Evolutionary conservation across 2,888 invertebrate genomes (phyloP).

Genomic region (Notodonta ziczac): DNA sequence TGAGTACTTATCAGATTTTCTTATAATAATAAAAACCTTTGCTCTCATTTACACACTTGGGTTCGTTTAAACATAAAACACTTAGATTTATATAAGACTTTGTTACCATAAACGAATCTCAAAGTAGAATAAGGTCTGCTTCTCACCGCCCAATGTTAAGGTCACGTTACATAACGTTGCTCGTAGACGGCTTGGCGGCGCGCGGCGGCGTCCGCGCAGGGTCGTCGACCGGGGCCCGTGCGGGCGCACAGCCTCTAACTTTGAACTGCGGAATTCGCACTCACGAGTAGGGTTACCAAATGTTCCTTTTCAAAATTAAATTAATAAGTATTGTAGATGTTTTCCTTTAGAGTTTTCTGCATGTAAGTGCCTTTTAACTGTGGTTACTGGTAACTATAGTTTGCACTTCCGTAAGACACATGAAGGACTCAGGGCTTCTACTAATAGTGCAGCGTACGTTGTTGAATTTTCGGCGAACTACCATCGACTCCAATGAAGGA

Average conservation of each 20-base stretch:
- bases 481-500: no score
- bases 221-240: conserved; percentile 76
- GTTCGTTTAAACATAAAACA: conserved; percentile 8
- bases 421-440: no score
- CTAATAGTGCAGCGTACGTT: no score
- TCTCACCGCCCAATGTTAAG: conserved; percentile 75
- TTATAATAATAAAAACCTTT: not conserved
- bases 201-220: conserved; percentile 56
- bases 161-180: conserved; percentile 72
- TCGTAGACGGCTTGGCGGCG: conserved; percentile 80
- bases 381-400: no score
- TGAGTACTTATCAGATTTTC: no score
- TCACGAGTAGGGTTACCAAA: conserved; percentile 24
- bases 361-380: no score
- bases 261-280: conserved; percentile 65
- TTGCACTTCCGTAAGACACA: no score
- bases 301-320: not conserved
- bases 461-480: no score
- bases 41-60: not conserved
- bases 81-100: conserved; percentile 14
- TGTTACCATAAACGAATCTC: conserved; percentile 20
- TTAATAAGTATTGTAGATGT: no score
- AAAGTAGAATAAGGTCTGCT: conserved; percentile 44
- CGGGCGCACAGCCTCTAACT: conserved; percentile 71
- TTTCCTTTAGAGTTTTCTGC: no score